A percentile compares a stretch with the other conserved stretches of the same genome.
Evolutionary conservation across 1,140 invertebrate species (phyloP).

Genomic region (Cephus cinctus): DNA sequence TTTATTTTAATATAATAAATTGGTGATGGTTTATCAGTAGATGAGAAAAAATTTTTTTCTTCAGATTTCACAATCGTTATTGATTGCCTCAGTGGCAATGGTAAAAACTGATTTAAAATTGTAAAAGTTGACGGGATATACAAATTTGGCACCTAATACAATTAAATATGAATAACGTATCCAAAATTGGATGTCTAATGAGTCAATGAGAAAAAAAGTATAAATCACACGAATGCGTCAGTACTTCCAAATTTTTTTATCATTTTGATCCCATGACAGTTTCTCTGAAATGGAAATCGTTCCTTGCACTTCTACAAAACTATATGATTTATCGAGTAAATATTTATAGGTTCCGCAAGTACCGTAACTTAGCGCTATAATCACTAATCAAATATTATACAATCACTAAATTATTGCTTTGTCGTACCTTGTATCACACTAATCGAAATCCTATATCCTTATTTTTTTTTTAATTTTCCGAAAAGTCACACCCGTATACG

Average conservation of each 20-base stretch:
- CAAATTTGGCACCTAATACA: conserved; percentile 20
- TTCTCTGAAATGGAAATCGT: conserved; percentile 30
- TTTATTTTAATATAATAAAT: too few relatives aligned
- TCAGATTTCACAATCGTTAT: too few relatives aligned
- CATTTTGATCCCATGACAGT: conserved; percentile 22
- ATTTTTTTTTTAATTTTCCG: conserved; percentile 3
- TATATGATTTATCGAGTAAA: conserved; percentile 53
- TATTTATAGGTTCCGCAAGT: conserved; percentile 51
- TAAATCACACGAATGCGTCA: background rate
- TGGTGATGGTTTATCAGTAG: too few relatives aligned
- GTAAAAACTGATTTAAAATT: too few relatives aligned
- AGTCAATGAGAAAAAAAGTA: background rate
- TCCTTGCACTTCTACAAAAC: conserved; percentile 49
- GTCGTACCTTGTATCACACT: conserved; percentile 56
- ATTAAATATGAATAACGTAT: conserved; percentile 13
- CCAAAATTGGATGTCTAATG: background rate
- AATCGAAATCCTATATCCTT: conserved; percentile 46
- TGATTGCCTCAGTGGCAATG: too few relatives aligned
- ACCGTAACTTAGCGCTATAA: conserved; percentile 48
- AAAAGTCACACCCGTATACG: too few relatives aligned
- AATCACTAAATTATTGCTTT: conserved; percentile 59
- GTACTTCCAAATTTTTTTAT: background rate
- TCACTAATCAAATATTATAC: conserved; percentile 53
- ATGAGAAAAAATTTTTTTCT: too few relatives aligned
- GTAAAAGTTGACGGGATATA: conserved; percentile 8